phyloP scores from a whole-genome alignment of 2,113 vertebrate species.

The Delphinapterus leucas region DNA sequence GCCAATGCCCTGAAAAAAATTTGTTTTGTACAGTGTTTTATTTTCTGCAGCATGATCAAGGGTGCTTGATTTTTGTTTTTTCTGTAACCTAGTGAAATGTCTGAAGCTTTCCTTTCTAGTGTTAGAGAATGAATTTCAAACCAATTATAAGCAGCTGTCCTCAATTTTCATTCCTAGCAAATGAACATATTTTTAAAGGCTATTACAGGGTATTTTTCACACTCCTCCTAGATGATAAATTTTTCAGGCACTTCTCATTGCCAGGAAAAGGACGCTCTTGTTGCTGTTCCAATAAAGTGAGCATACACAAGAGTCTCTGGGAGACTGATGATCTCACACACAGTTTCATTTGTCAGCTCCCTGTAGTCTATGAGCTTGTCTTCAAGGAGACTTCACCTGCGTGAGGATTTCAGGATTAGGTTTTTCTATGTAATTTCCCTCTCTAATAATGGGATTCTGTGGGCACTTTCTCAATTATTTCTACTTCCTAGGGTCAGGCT shows the following conservation, averaged over 20 bases:
- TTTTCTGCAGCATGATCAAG: neutral
- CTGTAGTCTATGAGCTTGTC: neutral
- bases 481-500: neutral
- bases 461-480: slow-evolving; percentile 30
- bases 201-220: neutral
- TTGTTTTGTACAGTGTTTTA: neutral
- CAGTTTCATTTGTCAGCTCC: slow-evolving; percentile 23
- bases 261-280: slow-evolving; percentile 20
- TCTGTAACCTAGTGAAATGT: neutral
- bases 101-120: neutral
- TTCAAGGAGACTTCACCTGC: slow-evolving; percentile 9
- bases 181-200: slow-evolving; percentile 35
- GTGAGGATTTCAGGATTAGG: slow-evolving; percentile 49
- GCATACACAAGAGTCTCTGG: neutral
- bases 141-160: slow-evolving; percentile 32
- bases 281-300: slow-evolving; percentile 50
- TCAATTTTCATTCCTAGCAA: slow-evolving; percentile 50
- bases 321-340: neutral
- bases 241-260: slow-evolving; percentile 18
- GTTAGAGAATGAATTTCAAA: slow-evolving; percentile 48
- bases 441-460: slow-evolving; percentile 31
- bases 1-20: neutral
- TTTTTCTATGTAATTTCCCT: slow-evolving; percentile 40
- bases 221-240: slow-evolving; percentile 28
- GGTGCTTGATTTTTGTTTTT: neutral